A percentile compares a stretch with the other conserved stretches of the same genome.
Conservation (phyloP, 2,797 vertebrate species). For the Arctocebus calabarensis region DNA sequence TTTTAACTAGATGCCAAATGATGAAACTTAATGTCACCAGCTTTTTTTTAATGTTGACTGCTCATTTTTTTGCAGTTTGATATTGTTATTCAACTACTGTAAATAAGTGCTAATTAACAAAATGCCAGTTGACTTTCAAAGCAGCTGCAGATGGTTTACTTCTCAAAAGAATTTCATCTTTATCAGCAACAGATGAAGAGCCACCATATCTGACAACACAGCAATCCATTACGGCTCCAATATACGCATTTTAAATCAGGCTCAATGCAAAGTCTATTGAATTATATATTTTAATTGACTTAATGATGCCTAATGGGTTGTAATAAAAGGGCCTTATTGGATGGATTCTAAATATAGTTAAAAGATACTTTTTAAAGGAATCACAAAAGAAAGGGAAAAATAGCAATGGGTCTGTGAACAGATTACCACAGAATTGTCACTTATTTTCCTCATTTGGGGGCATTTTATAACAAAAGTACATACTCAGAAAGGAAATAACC, state of each 20-base stretch:
- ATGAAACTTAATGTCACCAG: conserved; percentile 75
- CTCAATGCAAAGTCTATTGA: neutral
- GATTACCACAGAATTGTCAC: neutral
- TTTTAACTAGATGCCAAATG: conserved; percentile 69
- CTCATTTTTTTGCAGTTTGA: conserved; percentile 78
- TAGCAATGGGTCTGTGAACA: neutral
- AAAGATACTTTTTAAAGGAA: conserved; percentile 42
- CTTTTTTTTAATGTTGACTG: conserved; percentile 68
- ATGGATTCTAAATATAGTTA: conserved; percentile 62
- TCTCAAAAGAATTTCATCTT: conserved; percentile 68
- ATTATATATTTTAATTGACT: conserved; percentile 64
- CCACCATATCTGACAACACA: neutral
- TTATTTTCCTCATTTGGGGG: conserved; percentile 16
- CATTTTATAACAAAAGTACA: neutral
- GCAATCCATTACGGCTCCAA: conserved; percentile 61
- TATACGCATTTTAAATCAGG: conserved; percentile 54
- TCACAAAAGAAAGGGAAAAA: neutral
- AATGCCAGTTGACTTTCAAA: conserved; percentile 78
- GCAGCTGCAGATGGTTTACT: conserved; percentile 68
- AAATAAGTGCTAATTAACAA: conserved; percentile 78
- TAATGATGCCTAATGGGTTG: conserved; percentile 53
- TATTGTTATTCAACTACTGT: conserved; percentile 72
- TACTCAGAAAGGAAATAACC: conserved; percentile 12
- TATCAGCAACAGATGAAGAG: conserved; percentile 66
- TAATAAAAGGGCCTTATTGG: conserved; percentile 33